Conservation (phyloP, 2,888 invertebrate genomes). For the Orchesellides sinensis region DNA sequence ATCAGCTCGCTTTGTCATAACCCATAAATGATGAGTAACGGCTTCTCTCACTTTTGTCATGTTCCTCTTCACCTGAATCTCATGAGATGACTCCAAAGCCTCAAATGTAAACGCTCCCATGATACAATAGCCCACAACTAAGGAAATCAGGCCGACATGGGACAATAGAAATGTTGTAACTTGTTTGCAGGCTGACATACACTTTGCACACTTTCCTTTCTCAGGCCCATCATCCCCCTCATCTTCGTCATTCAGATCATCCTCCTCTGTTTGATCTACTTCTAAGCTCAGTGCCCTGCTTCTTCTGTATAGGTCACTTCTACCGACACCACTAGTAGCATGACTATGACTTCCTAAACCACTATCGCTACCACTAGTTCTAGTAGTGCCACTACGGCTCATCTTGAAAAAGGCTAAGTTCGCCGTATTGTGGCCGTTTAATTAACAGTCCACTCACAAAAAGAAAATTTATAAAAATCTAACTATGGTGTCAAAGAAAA, state of each 20-base stretch:
- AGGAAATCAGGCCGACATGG: constrained; percentile 90
- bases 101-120: constrained; percentile 90
- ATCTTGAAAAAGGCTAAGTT: too few relatives aligned
- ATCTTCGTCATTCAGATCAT: constrained; percentile 12
- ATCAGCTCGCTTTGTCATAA: constrained; percentile 81
- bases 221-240: constrained; percentile 31
- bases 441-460: too few relatives aligned
- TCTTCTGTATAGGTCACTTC: constrained; percentile 6
- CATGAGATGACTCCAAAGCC: constrained; percentile 65
- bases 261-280: constrained; percentile 3
- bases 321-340: background rate
- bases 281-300: constrained; percentile 15
- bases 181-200: constrained; percentile 76
- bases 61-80: constrained; percentile 82
- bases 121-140: constrained; percentile 94
- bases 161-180: constrained; percentile 91
- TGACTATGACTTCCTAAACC: background rate
- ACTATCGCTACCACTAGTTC: constrained; percentile 45
- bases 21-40: constrained; percentile 88
- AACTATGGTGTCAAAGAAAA: too few relatives aligned
- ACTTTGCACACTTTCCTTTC: constrained; percentile 67
- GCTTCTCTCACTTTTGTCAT: constrained; percentile 85
- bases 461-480: too few relatives aligned
- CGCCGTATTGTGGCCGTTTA: too few relatives aligned
- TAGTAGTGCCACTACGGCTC: too few relatives aligned